Evolutionary conservation across 2,113 vertebrate genomes (phyloP).

Genomic region (Reinhardtius hippoglossoides): DNA sequence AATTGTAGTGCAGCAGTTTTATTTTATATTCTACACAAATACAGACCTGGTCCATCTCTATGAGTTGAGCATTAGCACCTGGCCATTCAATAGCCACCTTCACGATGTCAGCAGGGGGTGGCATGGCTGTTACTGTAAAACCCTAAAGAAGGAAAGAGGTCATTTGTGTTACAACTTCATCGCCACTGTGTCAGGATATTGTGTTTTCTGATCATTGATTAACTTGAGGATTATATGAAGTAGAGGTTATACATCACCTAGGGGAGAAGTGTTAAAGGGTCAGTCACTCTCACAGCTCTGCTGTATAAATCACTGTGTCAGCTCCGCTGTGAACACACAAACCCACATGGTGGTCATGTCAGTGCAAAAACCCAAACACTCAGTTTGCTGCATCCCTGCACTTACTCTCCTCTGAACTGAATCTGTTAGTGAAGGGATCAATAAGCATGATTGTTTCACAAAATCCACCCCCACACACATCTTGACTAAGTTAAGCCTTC

Average conservation of each 20-base stretch:
- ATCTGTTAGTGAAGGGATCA: slow-evolving; percentile 51
- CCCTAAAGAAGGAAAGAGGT: slow-evolving; percentile 28
- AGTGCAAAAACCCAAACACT: slow-evolving; percentile 8
- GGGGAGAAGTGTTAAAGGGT: slow-evolving; percentile 47
- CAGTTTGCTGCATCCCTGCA: slow-evolving; percentile 17
- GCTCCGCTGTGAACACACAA: slow-evolving; percentile 63
- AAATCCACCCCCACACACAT: slow-evolving; percentile 35
- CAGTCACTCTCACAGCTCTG: slow-evolving; percentile 58
- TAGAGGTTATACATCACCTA: slow-evolving; percentile 54
- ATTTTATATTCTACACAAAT: background rate
- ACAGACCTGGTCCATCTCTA: slow-evolving; percentile 97
- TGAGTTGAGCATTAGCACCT: slow-evolving; percentile 95
- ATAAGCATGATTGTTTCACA: slow-evolving; percentile 46
- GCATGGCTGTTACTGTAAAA: slow-evolving; percentile 82
- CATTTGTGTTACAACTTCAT: background rate
- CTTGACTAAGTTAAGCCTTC: slow-evolving; percentile 9
- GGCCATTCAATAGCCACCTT: slow-evolving; percentile 99
- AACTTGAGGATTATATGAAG: slow-evolving; percentile 6
- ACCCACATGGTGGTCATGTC: slow-evolving; percentile 38
- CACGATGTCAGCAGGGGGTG: slow-evolving; percentile 94
- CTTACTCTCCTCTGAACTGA: slow-evolving; percentile 43
- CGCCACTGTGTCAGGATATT: background rate
- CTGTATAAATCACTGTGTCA: slow-evolving; percentile 57
- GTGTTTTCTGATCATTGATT: background rate
- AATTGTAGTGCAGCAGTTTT: no score